Evolutionary conservation across 2,888 invertebrate species (phyloP), one percentile per base, ranked within the genome.

Genomic region (Panzeria rudis): DNA sequence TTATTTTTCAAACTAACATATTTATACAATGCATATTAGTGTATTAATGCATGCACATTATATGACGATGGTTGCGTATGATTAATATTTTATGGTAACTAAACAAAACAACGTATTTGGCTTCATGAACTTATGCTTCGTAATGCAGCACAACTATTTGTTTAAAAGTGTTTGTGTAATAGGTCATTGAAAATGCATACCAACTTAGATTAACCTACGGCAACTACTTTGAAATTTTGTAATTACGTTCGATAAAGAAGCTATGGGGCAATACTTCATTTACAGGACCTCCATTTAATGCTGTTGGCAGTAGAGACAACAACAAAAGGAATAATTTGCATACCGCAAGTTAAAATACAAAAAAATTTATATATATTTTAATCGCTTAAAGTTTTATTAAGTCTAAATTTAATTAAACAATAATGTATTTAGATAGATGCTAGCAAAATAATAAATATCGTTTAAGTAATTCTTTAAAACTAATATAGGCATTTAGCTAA

Each of bases 161-260:
- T 20, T 25, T 38, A 1, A 15, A 71, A 38, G 15, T 52, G 20
- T 61, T 29, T 71, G 62, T 64, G 32, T 66, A 72, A 64, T 29
- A 59, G 54, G 56, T 73, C 79, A 80, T 66, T 80, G 66, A 17
- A 66, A 72, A 80, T 80, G 79, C 64, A 80, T 72, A 80, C 17
- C 72, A 80, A 64, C 47, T 80, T 66, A 23, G 64, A 35, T 72
- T 64, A 56, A 80, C 82, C 69, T 47, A 17, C 23, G 69, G 76
- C 71, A 82, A 23, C 50, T 54, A 82, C 75, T 76, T 76, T 76
- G 75, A 54, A 82, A 76, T 71, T 82, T 82, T 71, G 76, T 71
- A 82, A 82, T 71, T 76, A 75, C 59, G 64, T 80, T 79, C 79
- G 38, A 72, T 72, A 73, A 44, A 64, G 72, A 80, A 72, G 64